Conservation (phyloP, 2,888 invertebrate genomes). For the Timema podura region DNA sequence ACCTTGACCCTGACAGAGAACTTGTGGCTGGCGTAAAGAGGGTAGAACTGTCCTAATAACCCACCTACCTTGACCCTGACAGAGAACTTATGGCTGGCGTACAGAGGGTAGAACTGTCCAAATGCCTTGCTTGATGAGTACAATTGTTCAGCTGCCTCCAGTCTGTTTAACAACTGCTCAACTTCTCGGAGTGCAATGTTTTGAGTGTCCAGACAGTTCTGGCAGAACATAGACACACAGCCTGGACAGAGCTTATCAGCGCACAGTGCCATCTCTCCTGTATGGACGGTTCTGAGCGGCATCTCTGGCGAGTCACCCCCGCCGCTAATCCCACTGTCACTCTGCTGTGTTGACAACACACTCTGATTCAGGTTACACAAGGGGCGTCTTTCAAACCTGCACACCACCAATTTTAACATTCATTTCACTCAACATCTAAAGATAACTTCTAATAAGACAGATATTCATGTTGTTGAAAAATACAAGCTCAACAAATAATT, state of each 20-base stretch:
- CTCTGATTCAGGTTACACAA: background rate
- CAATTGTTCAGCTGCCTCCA: constrained; percentile 73
- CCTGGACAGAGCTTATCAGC: constrained; percentile 50
- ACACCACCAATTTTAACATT: no score
- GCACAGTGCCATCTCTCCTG: background rate
- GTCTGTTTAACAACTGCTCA: constrained; percentile 62
- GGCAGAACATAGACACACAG: constrained; percentile 72
- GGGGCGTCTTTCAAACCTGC: constrained; percentile 11
- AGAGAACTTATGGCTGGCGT: constrained; percentile 60
- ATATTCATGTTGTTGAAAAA: no score
- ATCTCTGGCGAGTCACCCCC: constrained; percentile 15
- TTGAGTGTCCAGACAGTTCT: constrained; percentile 64
- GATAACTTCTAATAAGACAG: no score
- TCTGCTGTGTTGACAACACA: constrained; percentile 21
- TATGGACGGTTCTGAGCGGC: constrained; percentile 2
- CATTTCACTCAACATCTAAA: no score
- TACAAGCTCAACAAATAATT: no score
- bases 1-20: no score
- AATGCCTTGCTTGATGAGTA: constrained; percentile 83
- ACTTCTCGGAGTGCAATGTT: constrained; percentile 72
- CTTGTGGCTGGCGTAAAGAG: no score
- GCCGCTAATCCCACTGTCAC: constrained; percentile 21
- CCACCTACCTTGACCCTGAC: constrained; percentile 57
- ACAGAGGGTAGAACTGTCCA: constrained; percentile 66
- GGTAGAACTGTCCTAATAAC: no score